A percentile compares a stretch with the other conserved stretches of the same genome.
Evolutionary conservation across 2,888 invertebrate species (phyloP).

Genomic region (Pasiphila rectangulata): DNA sequence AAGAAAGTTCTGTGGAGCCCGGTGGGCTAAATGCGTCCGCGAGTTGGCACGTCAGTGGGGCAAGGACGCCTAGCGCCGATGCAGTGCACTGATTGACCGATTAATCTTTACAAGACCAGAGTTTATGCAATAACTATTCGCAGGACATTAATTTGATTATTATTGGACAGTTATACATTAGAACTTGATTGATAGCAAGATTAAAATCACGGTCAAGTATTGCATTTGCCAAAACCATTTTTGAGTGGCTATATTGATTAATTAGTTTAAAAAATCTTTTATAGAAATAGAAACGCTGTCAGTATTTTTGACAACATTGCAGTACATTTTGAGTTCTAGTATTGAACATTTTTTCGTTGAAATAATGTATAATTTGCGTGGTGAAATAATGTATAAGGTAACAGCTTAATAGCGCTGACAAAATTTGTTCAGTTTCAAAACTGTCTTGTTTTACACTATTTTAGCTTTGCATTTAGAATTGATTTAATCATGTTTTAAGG

Average conservation of each 20-base stretch:
- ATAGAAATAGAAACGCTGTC: no score
- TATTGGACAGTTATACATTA: slow-evolving; percentile 11
- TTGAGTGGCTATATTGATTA: neutral
- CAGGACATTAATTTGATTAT: slow-evolving; percentile 13
- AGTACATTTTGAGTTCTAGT: slow-evolving; percentile 1
- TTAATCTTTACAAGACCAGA: slow-evolving; percentile 61
- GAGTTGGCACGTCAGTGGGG: slow-evolving; percentile 71
- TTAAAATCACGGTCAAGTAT: neutral
- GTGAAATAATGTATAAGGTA: no score
- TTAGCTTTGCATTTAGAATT: slow-evolving; percentile 5
- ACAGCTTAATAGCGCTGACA: slow-evolving; percentile 1
- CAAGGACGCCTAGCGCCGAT: slow-evolving; percentile 74
- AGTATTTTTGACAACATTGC: no score
- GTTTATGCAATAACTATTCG: slow-evolving; percentile 27
- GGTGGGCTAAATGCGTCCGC: slow-evolving; percentile 71
- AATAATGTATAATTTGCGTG: slow-evolving; percentile 6
- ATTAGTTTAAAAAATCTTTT: neutral
- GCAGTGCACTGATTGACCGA: slow-evolving; percentile 74
- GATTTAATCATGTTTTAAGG: slow-evolving; percentile 4
- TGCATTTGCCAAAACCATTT: neutral
- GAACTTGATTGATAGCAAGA: slow-evolving; percentile 1
- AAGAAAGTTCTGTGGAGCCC: slow-evolving; percentile 64
- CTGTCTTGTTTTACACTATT: neutral
- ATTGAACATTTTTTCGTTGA: neutral
- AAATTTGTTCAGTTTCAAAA: slow-evolving; percentile 3